Evolutionary conservation across 2,113 vertebrate genomes (phyloP), one percentile per base, ranked within the genome.

Genomic region (Rhagologus leucostigma): DNA sequence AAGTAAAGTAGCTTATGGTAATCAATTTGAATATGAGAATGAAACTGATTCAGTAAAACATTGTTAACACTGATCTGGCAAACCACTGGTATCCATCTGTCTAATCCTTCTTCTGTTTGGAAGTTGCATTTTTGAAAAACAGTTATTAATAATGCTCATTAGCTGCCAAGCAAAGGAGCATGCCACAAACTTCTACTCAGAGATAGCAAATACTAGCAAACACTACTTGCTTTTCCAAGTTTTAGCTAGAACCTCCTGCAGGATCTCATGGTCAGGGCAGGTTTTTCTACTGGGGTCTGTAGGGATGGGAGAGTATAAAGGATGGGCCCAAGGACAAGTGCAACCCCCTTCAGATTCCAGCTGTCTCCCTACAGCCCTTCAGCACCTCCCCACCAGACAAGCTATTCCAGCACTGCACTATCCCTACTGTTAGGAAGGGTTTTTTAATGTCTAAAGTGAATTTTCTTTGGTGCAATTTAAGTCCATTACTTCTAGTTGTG

Each of bases 121-220:
- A 92, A 95, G 79, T 67, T 91, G 47, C 59, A 44, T 96, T 97
- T 97, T 59, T 62, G 49, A 95, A 56, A 95, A 67, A 89, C 27
- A 88, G n/a, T 93, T 97, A 95, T 95, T 96, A 96, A 97, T 97
- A 84, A 46, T 35, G 37, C 73, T 92, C 95, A 96, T 97, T 96
- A 97, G 44, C 79, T 90, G 87, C 70, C 92, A 90, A 78, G 81
- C 84, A 96, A 95, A 97, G 95, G 92, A 96, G 47, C 68, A 79
- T 53, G 52, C 70, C 71, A 70, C 55, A 33, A 56, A 59, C 77
- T 95, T 96, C 83, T 93, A 91, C 88, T 84, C 50, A 76, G 67
- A 63, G 35, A 76, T 57, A 80, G 68, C 32, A 82, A 33, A 55
- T 75, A 63, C 13, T 26, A 81, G 74, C 76, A 82, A 85, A 73